These are phyloP conservation scores for Acanthosepion pharaonis DNA, from an alignment of 2,888 invertebrate genomes.

Conservation along the genomic window DNA sequence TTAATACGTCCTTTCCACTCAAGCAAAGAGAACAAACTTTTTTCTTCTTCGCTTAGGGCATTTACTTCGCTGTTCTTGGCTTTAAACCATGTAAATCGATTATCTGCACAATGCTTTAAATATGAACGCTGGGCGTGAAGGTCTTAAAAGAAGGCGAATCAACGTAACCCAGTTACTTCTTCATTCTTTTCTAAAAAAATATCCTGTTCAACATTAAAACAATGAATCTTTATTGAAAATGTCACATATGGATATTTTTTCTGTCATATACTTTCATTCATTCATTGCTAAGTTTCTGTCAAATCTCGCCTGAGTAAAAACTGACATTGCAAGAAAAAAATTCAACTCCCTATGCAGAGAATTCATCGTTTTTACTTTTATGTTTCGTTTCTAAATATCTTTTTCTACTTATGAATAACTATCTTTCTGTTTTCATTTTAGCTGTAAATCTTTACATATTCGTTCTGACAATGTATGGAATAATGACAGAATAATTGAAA, in stretches of 20 bases:
- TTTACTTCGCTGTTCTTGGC: not conserved
- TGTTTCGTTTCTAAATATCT: not conserved
- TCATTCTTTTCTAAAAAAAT: not conserved
- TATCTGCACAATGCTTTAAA: not conserved
- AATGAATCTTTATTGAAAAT: not conserved
- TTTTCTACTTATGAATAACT: not conserved
- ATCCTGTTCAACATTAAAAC: constrained; percentile 1
- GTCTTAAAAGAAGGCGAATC: not conserved
- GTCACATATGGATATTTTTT: constrained; percentile 2
- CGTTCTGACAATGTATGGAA: not conserved
- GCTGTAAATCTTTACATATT: not conserved
- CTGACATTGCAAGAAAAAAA: not conserved
- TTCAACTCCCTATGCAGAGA: not conserved
- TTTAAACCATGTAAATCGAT: not conserved
- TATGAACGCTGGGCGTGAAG: not conserved
- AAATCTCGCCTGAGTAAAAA: not conserved
- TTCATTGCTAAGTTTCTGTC: not conserved
- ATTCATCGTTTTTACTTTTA: not conserved
- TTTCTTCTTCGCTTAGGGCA: not conserved
- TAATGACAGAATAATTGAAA: not conserved
- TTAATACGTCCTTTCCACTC: not conserved
- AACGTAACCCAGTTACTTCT: not conserved
- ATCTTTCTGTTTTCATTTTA: not conserved
- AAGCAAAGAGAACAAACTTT: not conserved
- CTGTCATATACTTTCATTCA: constrained; percentile 15